phyloP scores from a whole-genome alignment of 1,140 invertebrate species.

The Bombus impatiens region DNA sequence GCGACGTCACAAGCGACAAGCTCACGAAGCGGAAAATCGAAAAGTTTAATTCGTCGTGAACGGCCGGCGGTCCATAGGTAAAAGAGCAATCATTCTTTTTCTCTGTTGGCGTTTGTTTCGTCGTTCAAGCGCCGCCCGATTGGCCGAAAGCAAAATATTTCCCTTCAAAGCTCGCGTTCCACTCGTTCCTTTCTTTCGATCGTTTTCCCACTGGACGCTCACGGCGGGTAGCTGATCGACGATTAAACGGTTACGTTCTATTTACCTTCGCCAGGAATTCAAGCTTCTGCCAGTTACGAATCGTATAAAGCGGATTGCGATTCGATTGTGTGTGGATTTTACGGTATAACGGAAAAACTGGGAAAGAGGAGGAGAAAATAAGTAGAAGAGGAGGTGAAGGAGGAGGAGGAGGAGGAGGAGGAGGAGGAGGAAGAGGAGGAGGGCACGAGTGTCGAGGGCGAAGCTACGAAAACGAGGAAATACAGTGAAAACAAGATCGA shows the following conservation, averaged over 20 bases:
- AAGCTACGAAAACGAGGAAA: too few relatives aligned
- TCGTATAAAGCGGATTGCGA: slow-evolving; percentile 1
- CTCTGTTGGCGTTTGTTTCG: not conserved
- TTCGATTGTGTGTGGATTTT: not conserved
- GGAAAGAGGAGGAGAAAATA: not conserved
- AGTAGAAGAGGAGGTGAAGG: not conserved
- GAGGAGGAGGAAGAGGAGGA: not conserved
- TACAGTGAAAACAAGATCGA: slow-evolving; percentile 9
- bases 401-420: too few relatives aligned
- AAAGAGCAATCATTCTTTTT: not conserved
- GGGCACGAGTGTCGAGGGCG: not conserved
- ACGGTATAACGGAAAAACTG: not conserved
- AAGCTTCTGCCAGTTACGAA: not conserved
- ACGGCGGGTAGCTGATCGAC: not conserved
- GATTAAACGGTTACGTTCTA: not conserved
- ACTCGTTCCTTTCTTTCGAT: not conserved
- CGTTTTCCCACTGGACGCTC: not conserved
- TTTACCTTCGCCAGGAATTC: slow-evolving; percentile 2
- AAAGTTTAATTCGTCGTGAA: slow-evolving; percentile 22
- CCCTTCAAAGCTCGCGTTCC: not conserved
- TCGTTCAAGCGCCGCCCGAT: not conserved
- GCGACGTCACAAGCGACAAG: not conserved
- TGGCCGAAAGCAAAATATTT: slow-evolving; percentile 8
- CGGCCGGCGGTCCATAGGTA: not conserved
- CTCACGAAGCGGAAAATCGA: not conserved